Evolutionary conservation across 1,140 invertebrate genomes (phyloP).

Genomic region (Homarus americanus): DNA sequence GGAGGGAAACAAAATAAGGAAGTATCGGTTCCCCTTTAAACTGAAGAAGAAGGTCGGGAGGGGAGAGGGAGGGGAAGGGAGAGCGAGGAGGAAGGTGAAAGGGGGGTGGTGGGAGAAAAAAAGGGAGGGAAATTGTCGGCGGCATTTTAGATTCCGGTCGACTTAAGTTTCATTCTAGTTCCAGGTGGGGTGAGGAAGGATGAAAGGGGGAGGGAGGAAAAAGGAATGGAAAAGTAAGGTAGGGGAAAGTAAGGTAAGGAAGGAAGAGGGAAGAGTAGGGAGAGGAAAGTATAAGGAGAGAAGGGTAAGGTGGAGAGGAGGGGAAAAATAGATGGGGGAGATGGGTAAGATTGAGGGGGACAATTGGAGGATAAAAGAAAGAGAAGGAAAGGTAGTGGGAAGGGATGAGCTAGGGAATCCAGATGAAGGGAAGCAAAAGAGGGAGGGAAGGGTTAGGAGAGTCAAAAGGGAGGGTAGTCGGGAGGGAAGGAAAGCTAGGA

Average conservation of each 20-base stretch:
- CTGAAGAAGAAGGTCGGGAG: not conserved
- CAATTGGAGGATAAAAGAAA: slow-evolving; percentile 13
- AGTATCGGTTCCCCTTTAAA: slow-evolving; percentile 2
- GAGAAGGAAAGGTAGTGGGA: slow-evolving; percentile 21
- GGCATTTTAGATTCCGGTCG: too few relatives aligned
- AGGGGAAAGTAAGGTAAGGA: not conserved
- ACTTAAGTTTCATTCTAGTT: too few relatives aligned
- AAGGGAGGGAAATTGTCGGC: not conserved
- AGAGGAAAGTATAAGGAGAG: not conserved
- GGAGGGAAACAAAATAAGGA: too few relatives aligned
- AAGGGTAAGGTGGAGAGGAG: not conserved
- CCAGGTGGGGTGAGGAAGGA: not conserved
- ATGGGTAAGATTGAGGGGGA: slow-evolving; percentile 6
- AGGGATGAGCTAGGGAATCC: not conserved
- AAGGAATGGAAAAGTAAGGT: not conserved
- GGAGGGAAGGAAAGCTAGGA: too few relatives aligned
- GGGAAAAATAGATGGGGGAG: not conserved
- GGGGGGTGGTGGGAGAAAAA: not conserved
- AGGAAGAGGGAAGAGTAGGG: not conserved
- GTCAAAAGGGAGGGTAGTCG: not conserved
- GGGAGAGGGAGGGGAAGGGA: not conserved
- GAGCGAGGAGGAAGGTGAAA: not conserved
- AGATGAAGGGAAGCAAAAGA: not conserved
- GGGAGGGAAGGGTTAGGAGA: not conserved
- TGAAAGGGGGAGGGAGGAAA: not conserved